phyloP scores from a whole-genome alignment of 2,797 vertebrate genomes.

The Myripristis jacobus region DNA sequence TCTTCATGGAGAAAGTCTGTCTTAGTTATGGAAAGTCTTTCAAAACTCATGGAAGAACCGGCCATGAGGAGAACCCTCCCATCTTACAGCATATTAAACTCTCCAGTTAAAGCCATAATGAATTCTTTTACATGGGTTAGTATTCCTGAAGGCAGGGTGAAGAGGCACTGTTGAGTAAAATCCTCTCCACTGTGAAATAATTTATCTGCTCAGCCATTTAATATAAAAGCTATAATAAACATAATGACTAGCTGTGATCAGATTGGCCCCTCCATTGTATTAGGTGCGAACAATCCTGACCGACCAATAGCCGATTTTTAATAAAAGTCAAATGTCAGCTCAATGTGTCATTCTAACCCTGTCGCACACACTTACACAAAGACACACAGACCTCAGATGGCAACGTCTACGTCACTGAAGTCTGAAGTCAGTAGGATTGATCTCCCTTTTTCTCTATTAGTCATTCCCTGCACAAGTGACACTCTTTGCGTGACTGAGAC shows the following conservation, averaged over 20 bases:
- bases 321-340: background rate
- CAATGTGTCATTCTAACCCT: background rate
- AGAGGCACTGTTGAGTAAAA: too few species aligned
- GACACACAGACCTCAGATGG: slow-evolving; percentile 24
- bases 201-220: background rate
- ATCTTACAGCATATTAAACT: too few species aligned
- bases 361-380: slow-evolving; percentile 5
- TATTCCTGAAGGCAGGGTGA: too few species aligned
- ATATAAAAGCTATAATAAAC: background rate
- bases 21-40: too few species aligned
- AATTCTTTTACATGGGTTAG: too few species aligned
- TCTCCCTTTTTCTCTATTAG: slow-evolving; percentile 45
- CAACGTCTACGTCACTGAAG: slow-evolving; percentile 37
- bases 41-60: too few species aligned
- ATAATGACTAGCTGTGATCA: background rate
- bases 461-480: slow-evolving; percentile 44
- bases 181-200: too few species aligned
- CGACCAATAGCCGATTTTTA: slow-evolving; percentile 1
- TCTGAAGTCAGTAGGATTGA: slow-evolving; percentile 52
- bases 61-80: too few species aligned
- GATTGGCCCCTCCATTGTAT: too few species aligned
- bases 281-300: background rate
- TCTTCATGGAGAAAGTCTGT: too few species aligned
- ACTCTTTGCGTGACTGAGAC: slow-evolving; percentile 54
- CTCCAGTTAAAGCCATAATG: too few species aligned